Conservation (phyloP, 2,113 vertebrate species). For the Euleptes europaea region DNA sequence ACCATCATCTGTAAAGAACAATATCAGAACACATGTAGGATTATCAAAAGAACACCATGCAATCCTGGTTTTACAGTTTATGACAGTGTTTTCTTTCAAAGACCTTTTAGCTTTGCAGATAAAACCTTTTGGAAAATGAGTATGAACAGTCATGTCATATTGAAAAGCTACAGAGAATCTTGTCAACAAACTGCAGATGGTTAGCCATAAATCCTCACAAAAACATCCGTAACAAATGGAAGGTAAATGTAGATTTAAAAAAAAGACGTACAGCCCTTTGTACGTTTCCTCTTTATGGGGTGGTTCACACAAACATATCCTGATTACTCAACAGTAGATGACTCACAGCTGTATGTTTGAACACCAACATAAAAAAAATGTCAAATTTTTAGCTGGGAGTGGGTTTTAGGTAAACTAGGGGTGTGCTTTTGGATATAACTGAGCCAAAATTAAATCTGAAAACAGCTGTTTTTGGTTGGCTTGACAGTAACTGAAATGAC, state of each 20-base stretch:
- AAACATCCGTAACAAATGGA: neutral
- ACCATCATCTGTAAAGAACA: conserved; percentile 62
- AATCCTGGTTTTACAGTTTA: conserved; percentile 63
- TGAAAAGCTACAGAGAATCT: conserved; percentile 21
- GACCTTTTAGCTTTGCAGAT: conserved; percentile 30
- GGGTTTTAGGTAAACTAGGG: neutral
- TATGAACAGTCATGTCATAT: conserved; percentile 44
- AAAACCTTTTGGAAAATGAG: conserved; percentile 40
- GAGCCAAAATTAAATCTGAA: no score
- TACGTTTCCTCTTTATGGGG: neutral
- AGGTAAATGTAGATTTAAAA: neutral
- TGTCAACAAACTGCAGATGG: conserved; percentile 15
- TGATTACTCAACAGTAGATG: neutral
- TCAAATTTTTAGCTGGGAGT: neutral
- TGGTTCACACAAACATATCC: neutral
- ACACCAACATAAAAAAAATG: neutral
- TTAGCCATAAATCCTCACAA: conserved; percentile 34
- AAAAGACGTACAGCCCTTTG: conserved; percentile 1
- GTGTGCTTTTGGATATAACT: no score
- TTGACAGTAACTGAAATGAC: no score
- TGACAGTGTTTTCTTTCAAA: conserved; percentile 57
- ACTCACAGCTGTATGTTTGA: neutral
- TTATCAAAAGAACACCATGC: conserved; percentile 67
- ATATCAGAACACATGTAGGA: conserved; percentile 67
- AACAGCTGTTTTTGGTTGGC: no score